phyloP scores from a whole-genome alignment of 1,140 invertebrate genomes.

The Tetramorium parvispinum region DNA sequence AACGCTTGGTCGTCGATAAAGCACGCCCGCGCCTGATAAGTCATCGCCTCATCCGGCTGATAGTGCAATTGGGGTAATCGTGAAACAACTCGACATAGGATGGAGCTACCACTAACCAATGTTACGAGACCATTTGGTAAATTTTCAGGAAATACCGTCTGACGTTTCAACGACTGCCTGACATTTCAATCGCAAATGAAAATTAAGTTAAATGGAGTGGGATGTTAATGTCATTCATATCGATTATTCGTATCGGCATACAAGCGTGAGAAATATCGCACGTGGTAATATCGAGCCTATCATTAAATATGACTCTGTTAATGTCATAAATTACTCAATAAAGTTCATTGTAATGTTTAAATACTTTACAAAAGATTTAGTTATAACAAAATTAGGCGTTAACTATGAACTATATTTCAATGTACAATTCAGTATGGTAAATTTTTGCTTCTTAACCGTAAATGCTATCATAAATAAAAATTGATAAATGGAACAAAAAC shows the following conservation, averaged over 20 bases:
- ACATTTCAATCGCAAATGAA: slow-evolving; percentile 48
- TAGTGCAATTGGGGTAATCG: slow-evolving; percentile 43
- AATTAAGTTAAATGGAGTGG: slow-evolving; percentile 50
- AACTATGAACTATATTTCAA: not conserved
- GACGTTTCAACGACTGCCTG: slow-evolving; percentile 49
- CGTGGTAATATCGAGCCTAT: not conserved
- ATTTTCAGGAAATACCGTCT: slow-evolving; percentile 47
- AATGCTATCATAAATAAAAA: not conserved
- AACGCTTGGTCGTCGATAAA: slow-evolving; percentile 63
- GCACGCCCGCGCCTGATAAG: not conserved
- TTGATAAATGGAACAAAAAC: not conserved
- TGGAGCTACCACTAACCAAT: slow-evolving; percentile 51
- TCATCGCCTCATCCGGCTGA: slow-evolving; percentile 30
- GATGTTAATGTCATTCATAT: slow-evolving; percentile 34
- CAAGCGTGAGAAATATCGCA: not conserved
- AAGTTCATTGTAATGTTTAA: not conserved
- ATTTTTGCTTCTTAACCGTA: not conserved
- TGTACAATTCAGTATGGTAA: not conserved
- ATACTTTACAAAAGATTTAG: not conserved
- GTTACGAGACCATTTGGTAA: not conserved
- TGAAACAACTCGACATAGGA: slow-evolving; percentile 25
- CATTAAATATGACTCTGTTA: not conserved
- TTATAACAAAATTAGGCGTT: not conserved
- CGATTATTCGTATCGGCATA: slow-evolving; percentile 41
- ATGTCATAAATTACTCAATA: not conserved